Base-by-base conservation (phyloP, 2,888 invertebrate genomes). In the Microctonus hyperodae region DNA sequence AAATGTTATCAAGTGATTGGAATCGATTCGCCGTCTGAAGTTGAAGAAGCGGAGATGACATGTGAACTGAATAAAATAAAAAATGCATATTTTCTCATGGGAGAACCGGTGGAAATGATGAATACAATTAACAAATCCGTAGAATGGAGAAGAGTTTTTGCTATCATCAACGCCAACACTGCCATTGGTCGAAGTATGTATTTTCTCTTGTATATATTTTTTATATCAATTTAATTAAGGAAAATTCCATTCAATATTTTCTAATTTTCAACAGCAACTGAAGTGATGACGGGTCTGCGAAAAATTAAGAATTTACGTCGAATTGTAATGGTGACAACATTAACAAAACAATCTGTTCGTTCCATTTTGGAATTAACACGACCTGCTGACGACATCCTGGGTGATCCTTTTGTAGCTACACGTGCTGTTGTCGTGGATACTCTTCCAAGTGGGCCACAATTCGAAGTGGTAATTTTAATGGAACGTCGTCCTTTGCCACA, bases 311-410 rank as follows among this genome's bases (percentile, higher is more conserved):
- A 79, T 0, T 67, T 84, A 0, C 76, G 76, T 25, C 76, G 81
- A 55, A 74, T 84, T 20, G 82, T 83, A 5, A 77, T 84, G 77
- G 76, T 83, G 55, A 84, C 84, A 13, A 81, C 81, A 3, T 70
- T 84, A 48, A 83, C 83, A 0, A 84, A 83, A 58, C 83, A 82
- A 66, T 81, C 84, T 0, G 83, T 83, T 2, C 80, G 83, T n/a
- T 79, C 83, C 9, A 82, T 83, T 67, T 69, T 84, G 58, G 83
- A 84, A 66, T 70, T 84, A 22, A 80, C 79, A 7, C 78, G 81
- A 28, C 83, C 84, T 3, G 73, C 76, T 9, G 78, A 77, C 40
- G 64, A 65, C 6, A 69, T 58, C 35, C 72, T 78, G 16, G 82
- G 83, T 25, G 75, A 78, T 68, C 81, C 83, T 2, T 84, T 84